A percentile compares a stretch with the other conserved stretches of the same genome.
phyloP scores from a whole-genome alignment of 92 coral and sea anemone species.

The Porites rus region DNA sequence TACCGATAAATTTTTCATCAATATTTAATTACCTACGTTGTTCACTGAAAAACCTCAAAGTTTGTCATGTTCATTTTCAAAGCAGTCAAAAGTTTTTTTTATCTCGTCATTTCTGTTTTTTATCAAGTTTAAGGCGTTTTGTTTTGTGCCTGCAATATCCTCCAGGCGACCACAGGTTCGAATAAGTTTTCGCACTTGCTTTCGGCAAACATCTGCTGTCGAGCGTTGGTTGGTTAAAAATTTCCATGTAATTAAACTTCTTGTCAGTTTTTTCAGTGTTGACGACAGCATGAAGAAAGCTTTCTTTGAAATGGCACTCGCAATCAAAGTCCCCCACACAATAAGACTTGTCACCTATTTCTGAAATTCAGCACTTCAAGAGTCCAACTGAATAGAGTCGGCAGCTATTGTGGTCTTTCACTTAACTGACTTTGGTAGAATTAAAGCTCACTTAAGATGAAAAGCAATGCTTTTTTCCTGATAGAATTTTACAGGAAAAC shows the following conservation, averaged over 20 bases:
- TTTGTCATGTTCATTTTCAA: too few relatives aligned
- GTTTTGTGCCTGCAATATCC: background rate
- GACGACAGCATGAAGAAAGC: background rate
- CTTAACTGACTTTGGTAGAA: background rate
- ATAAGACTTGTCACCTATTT: background rate
- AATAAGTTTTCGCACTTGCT: background rate
- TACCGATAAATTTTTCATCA: background rate
- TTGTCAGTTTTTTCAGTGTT: background rate
- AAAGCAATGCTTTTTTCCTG: background rate
- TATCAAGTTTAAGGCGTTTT: background rate
- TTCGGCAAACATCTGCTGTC: background rate
- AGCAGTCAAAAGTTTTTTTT: background rate
- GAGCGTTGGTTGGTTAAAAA: background rate
- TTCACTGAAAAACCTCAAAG: too few relatives aligned
- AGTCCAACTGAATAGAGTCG: background rate
- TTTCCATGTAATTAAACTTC: background rate
- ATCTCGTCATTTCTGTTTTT: background rate
- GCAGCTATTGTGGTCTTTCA: background rate
- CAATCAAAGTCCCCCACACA: slow-evolving; percentile 13
- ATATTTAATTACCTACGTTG: too few relatives aligned
- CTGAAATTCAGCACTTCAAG: background rate
- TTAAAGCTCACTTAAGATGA: background rate
- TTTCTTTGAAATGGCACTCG: slow-evolving; percentile 12
- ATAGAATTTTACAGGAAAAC: background rate
- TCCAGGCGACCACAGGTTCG: background rate